A percentile compares a stretch with the other conserved stretches of the same genome.
phyloP scores from a whole-genome alignment of 53 echinoderm and acorn worm genomes.

The Henricia sp. region DNA sequence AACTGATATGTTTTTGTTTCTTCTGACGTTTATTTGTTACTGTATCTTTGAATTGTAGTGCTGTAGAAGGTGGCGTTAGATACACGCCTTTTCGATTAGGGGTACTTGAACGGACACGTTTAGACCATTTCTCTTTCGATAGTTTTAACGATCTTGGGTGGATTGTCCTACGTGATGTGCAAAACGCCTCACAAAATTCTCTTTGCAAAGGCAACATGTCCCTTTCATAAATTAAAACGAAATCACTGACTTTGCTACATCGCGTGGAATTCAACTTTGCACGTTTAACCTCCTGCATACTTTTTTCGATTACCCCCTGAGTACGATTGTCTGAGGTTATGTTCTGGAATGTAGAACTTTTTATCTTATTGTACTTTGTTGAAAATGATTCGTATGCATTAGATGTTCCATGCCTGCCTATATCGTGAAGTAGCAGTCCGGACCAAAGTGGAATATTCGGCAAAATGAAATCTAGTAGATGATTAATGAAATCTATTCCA shows the following conservation, averaged over 20 bases:
- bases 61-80: neutral
- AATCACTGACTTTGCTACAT: neutral
- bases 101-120: neutral
- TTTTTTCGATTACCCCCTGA: too few species aligned
- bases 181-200: slow-evolving; percentile 13
- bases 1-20: too few species aligned
- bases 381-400: too few species aligned
- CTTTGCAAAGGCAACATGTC: slow-evolving; percentile 17
- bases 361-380: too few species aligned
- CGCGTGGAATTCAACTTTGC: neutral
- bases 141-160: neutral
- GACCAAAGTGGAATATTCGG: too few species aligned
- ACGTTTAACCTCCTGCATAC: slow-evolving; percentile 9
- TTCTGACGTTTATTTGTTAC: too few species aligned
- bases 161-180: neutral
- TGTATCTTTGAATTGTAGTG: slow-evolving; percentile 6
- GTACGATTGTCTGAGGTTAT: too few species aligned
- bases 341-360: too few species aligned
- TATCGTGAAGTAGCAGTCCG: too few species aligned
- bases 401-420: too few species aligned
- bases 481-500: too few species aligned
- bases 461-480: too few species aligned
- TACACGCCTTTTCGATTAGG: slow-evolving; percentile 2
- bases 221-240: neutral
- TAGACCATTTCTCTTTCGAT: neutral